These are phyloP conservation scores for Valencia hispanica DNA, from an alignment of 2,797 vertebrate species.

Conservation along the genomic window DNA sequence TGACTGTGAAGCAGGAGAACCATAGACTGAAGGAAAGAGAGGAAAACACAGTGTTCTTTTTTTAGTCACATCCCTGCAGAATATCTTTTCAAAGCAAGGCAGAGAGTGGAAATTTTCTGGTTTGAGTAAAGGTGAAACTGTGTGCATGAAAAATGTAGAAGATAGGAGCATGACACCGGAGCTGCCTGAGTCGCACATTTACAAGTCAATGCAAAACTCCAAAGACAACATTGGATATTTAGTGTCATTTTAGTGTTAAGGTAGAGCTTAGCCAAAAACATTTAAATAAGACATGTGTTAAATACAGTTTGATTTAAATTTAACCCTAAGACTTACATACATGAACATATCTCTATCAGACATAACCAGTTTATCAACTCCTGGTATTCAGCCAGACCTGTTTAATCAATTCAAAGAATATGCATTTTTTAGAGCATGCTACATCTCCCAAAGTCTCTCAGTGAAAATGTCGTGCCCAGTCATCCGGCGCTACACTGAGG, in stretches of 20 bases:
- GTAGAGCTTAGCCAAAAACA: background rate
- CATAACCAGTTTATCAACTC: slow-evolving; percentile 5
- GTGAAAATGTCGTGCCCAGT: slow-evolving; percentile 73
- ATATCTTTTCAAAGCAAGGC: slow-evolving; percentile 36
- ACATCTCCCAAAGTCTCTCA: slow-evolving; percentile 49
- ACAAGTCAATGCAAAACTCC: slow-evolving; percentile 4
- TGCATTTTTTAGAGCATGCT: slow-evolving; percentile 40
- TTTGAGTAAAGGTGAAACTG: slow-evolving; percentile 27
- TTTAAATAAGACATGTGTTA: background rate
- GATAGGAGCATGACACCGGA: slow-evolving; percentile 12
- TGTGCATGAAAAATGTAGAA: slow-evolving; percentile 42
- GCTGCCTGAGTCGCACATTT: slow-evolving; percentile 3
- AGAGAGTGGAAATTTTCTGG: slow-evolving; percentile 20
- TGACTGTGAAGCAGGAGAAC: slow-evolving; percentile 98
- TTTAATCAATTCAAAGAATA: slow-evolving; percentile 62
- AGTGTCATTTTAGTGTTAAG: background rate
- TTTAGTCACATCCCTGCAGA: slow-evolving; percentile 41
- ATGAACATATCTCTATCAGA: background rate
- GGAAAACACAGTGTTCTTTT: slow-evolving; percentile 33
- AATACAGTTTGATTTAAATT: background rate
- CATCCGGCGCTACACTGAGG: slow-evolving; percentile 60
- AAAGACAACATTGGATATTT: background rate
- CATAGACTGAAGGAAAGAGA: slow-evolving; percentile 88
- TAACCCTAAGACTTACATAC: background rate
- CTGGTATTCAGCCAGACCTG: slow-evolving; percentile 43